phyloP scores from a whole-genome alignment of 2,113 vertebrate species.

The Esox niger region DNA sequence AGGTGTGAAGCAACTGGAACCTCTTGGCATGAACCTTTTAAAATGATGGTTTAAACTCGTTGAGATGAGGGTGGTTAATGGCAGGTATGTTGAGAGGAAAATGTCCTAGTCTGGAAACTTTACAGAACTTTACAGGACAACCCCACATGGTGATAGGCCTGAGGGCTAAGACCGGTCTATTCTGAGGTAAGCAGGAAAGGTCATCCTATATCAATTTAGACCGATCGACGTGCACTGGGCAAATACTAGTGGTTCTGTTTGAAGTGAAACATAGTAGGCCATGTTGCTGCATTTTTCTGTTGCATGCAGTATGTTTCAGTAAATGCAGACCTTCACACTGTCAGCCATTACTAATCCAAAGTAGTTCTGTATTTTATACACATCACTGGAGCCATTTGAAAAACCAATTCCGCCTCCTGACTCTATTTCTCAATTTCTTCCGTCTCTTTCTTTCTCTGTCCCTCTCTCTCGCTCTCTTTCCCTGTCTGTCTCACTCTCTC shows the following conservation, averaged over 20 bases:
- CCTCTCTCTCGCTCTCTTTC: background rate
- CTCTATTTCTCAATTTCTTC: constrained; percentile 3
- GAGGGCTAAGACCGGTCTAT: constrained; percentile 7
- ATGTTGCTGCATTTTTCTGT: background rate
- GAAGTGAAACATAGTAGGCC: background rate
- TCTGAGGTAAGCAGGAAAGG: background rate
- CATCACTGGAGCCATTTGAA: constrained; percentile 39
- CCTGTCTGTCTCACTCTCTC: background rate
- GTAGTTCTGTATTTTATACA: constrained; percentile 28
- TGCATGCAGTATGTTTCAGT: constrained; percentile 2
- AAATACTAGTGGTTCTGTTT: background rate
- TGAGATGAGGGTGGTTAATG: background rate
- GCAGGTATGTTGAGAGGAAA: background rate
- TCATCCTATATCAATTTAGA: constrained; percentile 6
- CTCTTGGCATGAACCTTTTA: constrained; percentile 42
- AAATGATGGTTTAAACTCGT: background rate
- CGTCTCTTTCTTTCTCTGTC: background rate
- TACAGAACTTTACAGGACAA: background rate
- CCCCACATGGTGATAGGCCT: background rate
- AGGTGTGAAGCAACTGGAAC: constrained; percentile 44
- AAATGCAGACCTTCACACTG: background rate
- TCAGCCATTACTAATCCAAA: constrained; percentile 20
- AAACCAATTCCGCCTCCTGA: constrained; percentile 7
- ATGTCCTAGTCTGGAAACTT: background rate
- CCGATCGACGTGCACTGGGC: background rate